Evolutionary conservation across 2,888 invertebrate genomes (phyloP), one percentile per base, ranked within the genome.

Genomic region (Tribolium freemani): DNA sequence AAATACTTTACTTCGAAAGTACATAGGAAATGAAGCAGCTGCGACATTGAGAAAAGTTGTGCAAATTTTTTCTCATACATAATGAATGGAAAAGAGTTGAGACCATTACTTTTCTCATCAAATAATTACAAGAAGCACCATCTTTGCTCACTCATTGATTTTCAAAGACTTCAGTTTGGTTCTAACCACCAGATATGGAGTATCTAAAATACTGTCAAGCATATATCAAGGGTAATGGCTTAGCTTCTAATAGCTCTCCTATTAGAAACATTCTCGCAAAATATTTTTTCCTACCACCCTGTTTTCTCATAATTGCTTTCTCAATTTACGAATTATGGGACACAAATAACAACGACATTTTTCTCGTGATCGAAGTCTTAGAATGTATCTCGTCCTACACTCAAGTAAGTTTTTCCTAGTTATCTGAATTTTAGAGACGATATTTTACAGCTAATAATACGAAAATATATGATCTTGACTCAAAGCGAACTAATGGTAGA

Each of bases 351-450:
- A n/a, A 38, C 38, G 38, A 67, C 13, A 48, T 67, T 57, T 30
- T 57, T 2, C n/a, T 57, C 3, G 30, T 21, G n/a, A 53, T 21
- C 3, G 57, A 67, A 57, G 67, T 30, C 5, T 56, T 67, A 5
- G 67, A 57, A 31, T 48, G 57, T n/a, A 8, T 67, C n/a, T 48
- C 57, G 3, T 46, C 67, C 0, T 57, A 31, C n/a, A 21, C 48
- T 8, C 67, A 67, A 46, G 67, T 67, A 31, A 38, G n/a, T 38
- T n/a, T 38, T 1, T 26, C 3, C 26, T 1, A 6, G 8, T 38
- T 9, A 1, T 38, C 3, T 8, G 1, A 38, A 38, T 38, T 38
- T 38, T 38, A 38, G 9, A 3, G 3, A 1, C n/a, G n/a, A 38
- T 6, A n/a, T 38, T 38, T 38, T 38, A 3, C 8, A 38, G 38